Percentiles rank a stretch among this genome's conserved stretches.
phyloP scores from a whole-genome alignment of 2,888 invertebrate genomes.

The Eumacrocentrus americanus region DNA sequence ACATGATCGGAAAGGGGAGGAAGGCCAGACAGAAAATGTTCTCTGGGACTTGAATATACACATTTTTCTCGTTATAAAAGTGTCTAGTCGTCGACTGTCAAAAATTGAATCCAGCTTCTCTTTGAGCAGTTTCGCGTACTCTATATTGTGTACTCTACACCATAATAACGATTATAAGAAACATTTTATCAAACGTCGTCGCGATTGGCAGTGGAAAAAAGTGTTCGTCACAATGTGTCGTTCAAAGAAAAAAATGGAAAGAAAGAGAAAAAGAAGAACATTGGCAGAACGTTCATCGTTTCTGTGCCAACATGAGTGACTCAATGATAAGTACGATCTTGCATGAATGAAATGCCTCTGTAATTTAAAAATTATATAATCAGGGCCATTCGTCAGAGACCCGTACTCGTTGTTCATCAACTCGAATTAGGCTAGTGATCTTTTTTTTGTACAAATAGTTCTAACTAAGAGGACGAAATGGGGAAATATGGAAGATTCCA shows the following conservation, averaged over 20 bases:
- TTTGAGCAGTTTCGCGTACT: slow-evolving; percentile 35
- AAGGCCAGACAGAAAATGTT: too few relatives aligned
- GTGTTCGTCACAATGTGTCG: slow-evolving; percentile 24
- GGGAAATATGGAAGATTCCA: neutral
- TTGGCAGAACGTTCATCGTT: slow-evolving; percentile 22
- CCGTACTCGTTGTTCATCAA: too few relatives aligned
- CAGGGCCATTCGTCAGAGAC: too few relatives aligned
- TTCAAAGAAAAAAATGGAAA: slow-evolving; percentile 13
- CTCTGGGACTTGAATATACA: neutral
- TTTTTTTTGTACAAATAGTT: slow-evolving; percentile 7
- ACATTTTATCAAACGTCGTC: slow-evolving; percentile 22
- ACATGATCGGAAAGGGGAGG: too few relatives aligned
- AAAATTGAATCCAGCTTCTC: slow-evolving; percentile 6
- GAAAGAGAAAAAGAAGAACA: slow-evolving; percentile 24
- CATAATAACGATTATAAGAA: slow-evolving; percentile 14
- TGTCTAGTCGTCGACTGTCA: slow-evolving; percentile 1
- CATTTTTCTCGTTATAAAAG: neutral
- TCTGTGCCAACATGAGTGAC: neutral
- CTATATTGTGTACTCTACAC: slow-evolving; percentile 13
- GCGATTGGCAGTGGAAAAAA: slow-evolving; percentile 37
- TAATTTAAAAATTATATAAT: slow-evolving; percentile 8
- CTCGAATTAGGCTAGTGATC: slow-evolving; percentile 16
- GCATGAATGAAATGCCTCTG: neutral
- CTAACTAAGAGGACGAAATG: neutral
- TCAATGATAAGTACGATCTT: neutral